Conservation (phyloP, 1,140 invertebrate species). For the Drosophila murphyi region DNA sequence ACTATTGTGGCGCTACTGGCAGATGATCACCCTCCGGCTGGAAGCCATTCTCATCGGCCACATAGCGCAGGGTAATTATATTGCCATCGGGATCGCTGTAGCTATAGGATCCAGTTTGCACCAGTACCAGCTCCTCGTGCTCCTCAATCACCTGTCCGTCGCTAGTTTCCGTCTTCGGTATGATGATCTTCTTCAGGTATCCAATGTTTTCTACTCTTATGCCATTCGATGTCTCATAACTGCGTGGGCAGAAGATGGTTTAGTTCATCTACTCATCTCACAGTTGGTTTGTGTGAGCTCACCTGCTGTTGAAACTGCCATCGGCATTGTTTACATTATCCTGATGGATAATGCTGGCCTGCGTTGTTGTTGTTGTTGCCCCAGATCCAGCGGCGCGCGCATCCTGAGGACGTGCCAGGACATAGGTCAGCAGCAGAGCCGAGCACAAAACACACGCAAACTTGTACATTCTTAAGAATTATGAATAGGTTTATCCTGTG, state of each 20-base stretch:
- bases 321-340: slow-evolving; percentile 83
- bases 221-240: slow-evolving; percentile 88
- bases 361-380: slow-evolving; percentile 60
- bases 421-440: slow-evolving; percentile 66
- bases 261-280: not conserved
- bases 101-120: slow-evolving; percentile 87
- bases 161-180: slow-evolving; percentile 84
- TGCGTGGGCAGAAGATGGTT: slow-evolving; percentile 49
- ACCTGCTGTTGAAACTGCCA: slow-evolving; percentile 83
- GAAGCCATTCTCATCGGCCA: slow-evolving; percentile 90
- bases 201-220: slow-evolving; percentile 87
- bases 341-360: slow-evolving; percentile 81
- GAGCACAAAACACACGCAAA: slow-evolving; percentile 64
- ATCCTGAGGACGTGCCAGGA: slow-evolving; percentile 73
- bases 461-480: slow-evolving; percentile 67
- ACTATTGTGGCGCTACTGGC: slow-evolving; percentile 86
- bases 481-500: slow-evolving; percentile 45
- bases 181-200: slow-evolving; percentile 86
- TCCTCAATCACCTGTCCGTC: slow-evolving; percentile 85
- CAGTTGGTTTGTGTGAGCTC: not conserved
- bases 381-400: slow-evolving; percentile 43
- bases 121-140: slow-evolving; percentile 85
- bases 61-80: slow-evolving; percentile 89
- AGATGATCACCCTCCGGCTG: slow-evolving; percentile 86
- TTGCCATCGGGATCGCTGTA: slow-evolving; percentile 91